Evolutionary conservation across 2,797 vertebrate genomes (phyloP), one percentile per base, ranked within the genome.

Genomic region (Manis crassicaudata): DNA sequence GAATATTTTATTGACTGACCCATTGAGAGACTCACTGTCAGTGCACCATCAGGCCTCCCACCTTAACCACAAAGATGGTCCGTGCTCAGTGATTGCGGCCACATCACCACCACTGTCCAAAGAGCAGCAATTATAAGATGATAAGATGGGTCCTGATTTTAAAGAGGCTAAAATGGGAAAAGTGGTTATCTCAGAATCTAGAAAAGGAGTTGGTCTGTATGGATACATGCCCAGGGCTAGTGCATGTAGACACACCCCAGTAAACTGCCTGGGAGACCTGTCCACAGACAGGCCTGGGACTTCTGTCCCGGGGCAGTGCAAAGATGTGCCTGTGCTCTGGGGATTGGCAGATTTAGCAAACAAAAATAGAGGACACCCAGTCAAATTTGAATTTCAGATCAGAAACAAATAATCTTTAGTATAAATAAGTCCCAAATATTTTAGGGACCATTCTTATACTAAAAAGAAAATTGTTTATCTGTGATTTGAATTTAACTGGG

Each of bases 381-480:
- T 82, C 68, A 79, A 83, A 81, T 62, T 32, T 86, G n/a, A 90
- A 85, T 95, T 88, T 91, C 89, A 94, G 67, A 73, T 68, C 6
- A 65, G 87, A 80, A 46, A 3, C 12, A 40, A 92, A 83, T 67
- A 80, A 62, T 50, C 54, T 88, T 94, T 76, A 87, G 43, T 54
- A 12, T 58, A 50, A 77, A 7, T 76, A 58, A 92, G n/a, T 68
- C 52, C 65, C 35, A 82, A 87, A 62, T 82, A 91, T 75, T 62
- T 76, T 85, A 84, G n/a, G 50, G 40, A 76, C 84, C 13, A 70
- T 67, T 54, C 68, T 83, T 90, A 70, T 21, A 70, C 20, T 7
- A 9, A 84, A 88, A 79, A 67, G 17, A 7, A 20, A 37, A 40
- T 72, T 11, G 27, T 56, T 63, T 29, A 91, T 67, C 63, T 80